Base-by-base conservation (phyloP, 1,140 invertebrate genomes). In the Chymomyza costata region DNA sequence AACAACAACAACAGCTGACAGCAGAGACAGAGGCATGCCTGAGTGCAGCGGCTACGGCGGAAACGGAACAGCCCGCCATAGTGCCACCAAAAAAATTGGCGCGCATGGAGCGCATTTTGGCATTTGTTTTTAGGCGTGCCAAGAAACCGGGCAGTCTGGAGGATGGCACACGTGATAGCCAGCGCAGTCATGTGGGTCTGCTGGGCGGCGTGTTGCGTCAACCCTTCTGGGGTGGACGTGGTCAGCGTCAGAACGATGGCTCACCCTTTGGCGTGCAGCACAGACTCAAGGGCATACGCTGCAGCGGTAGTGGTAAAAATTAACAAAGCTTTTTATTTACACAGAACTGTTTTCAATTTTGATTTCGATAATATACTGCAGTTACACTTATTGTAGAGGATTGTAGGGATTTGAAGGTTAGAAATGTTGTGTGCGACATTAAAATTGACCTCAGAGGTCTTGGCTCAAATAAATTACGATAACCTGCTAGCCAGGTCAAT, bases 221-320 rank as follows among this genome's bases (percentile, higher is more conserved):
- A 2, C 66, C 60, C 3, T 49, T 70, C 39, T 80, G 74, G 65
- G 64, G 63, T 31, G 57, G 68, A 5, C 50, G 65, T 48, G 46
- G 46, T n/a, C 43, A 25, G 11, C 15, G 48, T 35, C n/a, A 19
- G 56, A 19, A 41, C 10, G 53, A 61, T 18, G 21, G 3, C 1
- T 58, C 67, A 6, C 59, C 59, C 1, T 68, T 83, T 39, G 54
- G 31, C 37, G 51, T 54, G 8, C 65, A 84, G 30, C 83, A 85
- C 61, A 71, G 80, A 11, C 62, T 84, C 2, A 85, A 84, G 31
- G 83, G 83, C 28, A 85, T 85, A 38, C 76, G 83, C 32, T 64
- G 74, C 80, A 85, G 83, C 59, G 83, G 83, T 59, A 85, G 71
- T 67, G 83, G 83, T 84, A 85, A 63, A 38, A 40, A 46, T 17